Conservation (phyloP, 2,888 invertebrate species). For the Acrobeloides nanus region DNA sequence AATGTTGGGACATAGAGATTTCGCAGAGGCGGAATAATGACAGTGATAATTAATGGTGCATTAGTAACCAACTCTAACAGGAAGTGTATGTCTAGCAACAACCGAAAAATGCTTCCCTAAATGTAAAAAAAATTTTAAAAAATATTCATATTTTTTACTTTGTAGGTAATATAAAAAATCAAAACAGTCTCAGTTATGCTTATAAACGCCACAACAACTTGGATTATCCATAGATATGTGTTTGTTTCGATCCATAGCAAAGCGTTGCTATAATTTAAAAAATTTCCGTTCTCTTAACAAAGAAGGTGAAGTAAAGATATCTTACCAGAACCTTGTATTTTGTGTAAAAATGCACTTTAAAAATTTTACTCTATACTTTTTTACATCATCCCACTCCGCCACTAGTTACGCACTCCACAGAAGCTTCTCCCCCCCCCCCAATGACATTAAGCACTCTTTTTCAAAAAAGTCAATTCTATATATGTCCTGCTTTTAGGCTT, state of each 20-base stretch:
- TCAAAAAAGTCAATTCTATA: too few species aligned
- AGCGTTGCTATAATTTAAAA: constrained; percentile 26
- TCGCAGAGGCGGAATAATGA: constrained; percentile 78
- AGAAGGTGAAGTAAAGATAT: too few species aligned
- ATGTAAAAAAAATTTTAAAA: constrained; percentile 49
- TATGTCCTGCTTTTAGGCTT: too few species aligned
- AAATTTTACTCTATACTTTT: too few species aligned
- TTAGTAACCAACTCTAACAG: constrained; percentile 91
- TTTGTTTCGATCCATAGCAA: constrained; percentile 35
- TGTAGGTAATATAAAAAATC: constrained; percentile 91
- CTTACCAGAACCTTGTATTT: too few species aligned
- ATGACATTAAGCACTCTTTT: too few species aligned
- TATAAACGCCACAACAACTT: constrained; percentile 41
- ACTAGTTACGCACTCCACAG: too few species aligned
- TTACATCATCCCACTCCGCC: too few species aligned
- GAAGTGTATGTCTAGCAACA: constrained; percentile 87
- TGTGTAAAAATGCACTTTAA: too few species aligned
- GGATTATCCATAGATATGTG: constrained; percentile 40
- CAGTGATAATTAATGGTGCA: constrained; percentile 85
- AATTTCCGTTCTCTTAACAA: too few species aligned
- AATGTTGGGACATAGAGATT: constrained; percentile 94
- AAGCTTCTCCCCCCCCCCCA: too few species aligned
- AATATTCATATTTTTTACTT: constrained; percentile 63
- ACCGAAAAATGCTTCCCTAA: constrained; percentile 94
- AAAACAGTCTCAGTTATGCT: constrained; percentile 86